A percentile compares a stretch with the other conserved stretches of the same genome.
These are phyloP conservation scores for Mus minutoides DNA, from an alignment of 2,797 vertebrate species.

Conservation along the genomic window DNA sequence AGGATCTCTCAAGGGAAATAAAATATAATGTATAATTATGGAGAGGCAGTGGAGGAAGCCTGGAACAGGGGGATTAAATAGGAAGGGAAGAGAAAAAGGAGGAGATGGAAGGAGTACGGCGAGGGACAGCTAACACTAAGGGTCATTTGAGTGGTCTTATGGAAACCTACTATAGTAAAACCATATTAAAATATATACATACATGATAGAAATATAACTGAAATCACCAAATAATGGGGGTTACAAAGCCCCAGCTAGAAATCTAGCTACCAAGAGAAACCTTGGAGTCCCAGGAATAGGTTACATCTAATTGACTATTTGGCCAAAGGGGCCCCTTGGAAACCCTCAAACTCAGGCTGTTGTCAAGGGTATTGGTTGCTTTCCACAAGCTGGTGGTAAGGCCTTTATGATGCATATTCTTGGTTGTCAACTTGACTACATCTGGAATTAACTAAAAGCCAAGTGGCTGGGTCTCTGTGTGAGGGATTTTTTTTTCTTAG, in stretches of 20 bases:
- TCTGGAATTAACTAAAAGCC: not conserved
- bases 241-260: no score
- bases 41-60: not conserved
- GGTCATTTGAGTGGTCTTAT: not conserved
- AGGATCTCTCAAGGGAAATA: not conserved
- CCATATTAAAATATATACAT: not conserved
- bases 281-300: no score
- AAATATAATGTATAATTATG: not conserved
- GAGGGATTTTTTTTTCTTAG: not conserved
- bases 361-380: not conserved
- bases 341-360: not conserved
- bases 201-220: no score
- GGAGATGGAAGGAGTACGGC: not conserved
- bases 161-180: not conserved
- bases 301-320: no score
- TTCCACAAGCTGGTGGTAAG: not conserved
- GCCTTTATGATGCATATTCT: not conserved
- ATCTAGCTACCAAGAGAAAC: no score
- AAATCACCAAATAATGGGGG: no score
- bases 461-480: not conserved
- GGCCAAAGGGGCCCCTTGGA: not conserved
- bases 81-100: not conserved
- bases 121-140: not conserved
- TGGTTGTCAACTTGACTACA: not conserved
- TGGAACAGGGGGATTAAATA: not conserved